A percentile compares a stretch with the other conserved stretches of the same genome.
These are phyloP conservation scores for Stylophora pistillata DNA, from an alignment of 64 coral and sea anemone genomes.

Conservation along the genomic window DNA sequence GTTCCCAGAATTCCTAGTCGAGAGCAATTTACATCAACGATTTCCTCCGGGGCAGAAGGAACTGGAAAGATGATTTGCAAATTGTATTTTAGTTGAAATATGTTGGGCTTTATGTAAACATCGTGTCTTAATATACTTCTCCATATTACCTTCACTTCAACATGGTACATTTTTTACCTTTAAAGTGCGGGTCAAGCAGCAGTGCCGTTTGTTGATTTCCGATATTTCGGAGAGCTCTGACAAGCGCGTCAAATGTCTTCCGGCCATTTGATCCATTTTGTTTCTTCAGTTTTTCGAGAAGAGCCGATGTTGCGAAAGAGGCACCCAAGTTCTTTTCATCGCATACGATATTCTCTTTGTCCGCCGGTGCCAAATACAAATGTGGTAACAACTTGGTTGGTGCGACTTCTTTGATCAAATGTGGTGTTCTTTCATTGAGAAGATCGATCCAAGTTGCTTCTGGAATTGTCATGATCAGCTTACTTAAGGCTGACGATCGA, in stretches of 20 bases:
- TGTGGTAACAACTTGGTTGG: slow-evolving; percentile 53
- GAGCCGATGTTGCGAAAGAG: slow-evolving; percentile 43
- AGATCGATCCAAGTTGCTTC: slow-evolving; percentile 35
- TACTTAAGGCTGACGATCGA: background rate
- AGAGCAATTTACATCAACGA: slow-evolving; percentile 11
- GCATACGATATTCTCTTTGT: slow-evolving; percentile 69
- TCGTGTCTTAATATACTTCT: no score
- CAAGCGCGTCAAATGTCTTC: slow-evolving; percentile 65
- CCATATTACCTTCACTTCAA: no score
- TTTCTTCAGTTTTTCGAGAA: slow-evolving; percentile 48
- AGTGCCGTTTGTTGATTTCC: slow-evolving; percentile 72
- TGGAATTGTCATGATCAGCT: background rate
- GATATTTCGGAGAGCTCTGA: slow-evolving; percentile 63
- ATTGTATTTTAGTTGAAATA: background rate
- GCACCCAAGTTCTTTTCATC: slow-evolving; percentile 36
- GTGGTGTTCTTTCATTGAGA: slow-evolving; percentile 13
- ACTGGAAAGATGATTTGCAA: background rate
- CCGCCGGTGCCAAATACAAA: slow-evolving; percentile 19
- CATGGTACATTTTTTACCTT: slow-evolving; percentile 38
- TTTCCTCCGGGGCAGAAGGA: background rate
- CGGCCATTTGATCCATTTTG: slow-evolving; percentile 25
- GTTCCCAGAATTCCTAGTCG: slow-evolving; percentile 29
- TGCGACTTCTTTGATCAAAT: slow-evolving; percentile 58
- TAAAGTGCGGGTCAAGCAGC: slow-evolving; percentile 81
- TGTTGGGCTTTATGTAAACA: no score